Evolutionary conservation across 2,888 invertebrate genomes (phyloP), one percentile per base, ranked within the genome.

Genomic region (Oscheius sp.): DNA sequence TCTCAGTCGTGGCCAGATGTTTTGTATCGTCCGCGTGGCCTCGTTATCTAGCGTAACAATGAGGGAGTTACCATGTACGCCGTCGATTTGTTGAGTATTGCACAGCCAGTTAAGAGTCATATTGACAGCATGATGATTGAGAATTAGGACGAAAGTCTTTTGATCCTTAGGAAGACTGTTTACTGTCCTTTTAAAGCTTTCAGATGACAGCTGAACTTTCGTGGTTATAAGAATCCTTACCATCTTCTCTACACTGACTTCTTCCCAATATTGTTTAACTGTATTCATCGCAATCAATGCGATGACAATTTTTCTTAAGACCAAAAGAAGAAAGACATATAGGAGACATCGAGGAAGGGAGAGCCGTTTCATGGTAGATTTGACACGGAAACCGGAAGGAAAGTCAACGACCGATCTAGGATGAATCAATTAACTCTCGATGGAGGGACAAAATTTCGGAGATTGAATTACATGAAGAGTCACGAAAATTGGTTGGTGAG

Each of bases 41-140:
- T 77, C 77, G 9, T 63, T 14, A 61, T 84, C 84, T 44, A 84
- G 51, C 0, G 82, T 80, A 0, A 84, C 80, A 14, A 85, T 73
- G 1, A 80, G 62, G 1, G 78, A 68, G n/a, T 71, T 68, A 8
- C 71, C 64, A 36, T 84, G 83, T 2, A 83, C 84, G 14, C 70
- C 82, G 75, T 24, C n/a, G 71, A 84, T 72, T 9, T 77, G 9
- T 30, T 69, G 49, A 2, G 82, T 85, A 67, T 84, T 85, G 61
- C 85, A 85, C 22, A 85, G 61, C 83, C 83, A 85, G 54, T 85
- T 85, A 26, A 74, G 67, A 0, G 85, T 85, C 85, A 85, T 85
- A 49, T 85, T 80, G 6, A 84, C 62, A 6, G 83, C 83, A 66
- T 85, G 80, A 41, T 73, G 68, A 59, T 85, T 85, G 14, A 83